Evolutionary conservation across 2,888 invertebrate genomes (phyloP), one percentile per base, ranked within the genome.

Genomic region (Tetranychus piercei): DNA sequence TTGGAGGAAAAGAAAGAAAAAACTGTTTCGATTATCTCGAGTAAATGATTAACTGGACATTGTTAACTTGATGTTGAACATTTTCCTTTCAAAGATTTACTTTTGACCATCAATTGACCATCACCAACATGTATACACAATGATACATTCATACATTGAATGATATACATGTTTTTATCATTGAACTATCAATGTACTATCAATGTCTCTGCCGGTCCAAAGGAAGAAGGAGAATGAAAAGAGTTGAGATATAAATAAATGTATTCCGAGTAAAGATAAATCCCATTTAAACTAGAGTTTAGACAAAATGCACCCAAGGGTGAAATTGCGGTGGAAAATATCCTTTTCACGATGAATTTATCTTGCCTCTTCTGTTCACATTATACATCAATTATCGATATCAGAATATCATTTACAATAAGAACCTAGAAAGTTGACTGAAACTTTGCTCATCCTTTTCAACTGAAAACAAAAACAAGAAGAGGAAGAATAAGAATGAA

Each of bases 291-390:
- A 55, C 55, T 15, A 55, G 55, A 15, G 55, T 55, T 55, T 55
- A 55, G 55, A 55, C 55, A 55, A 55, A 55, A 55, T 55, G 55
- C 55, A 55, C 55, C 55, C 55, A 55, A 55, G 55, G 55, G 55
- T 55, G 55, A 55, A 55, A 55, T 55, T 55, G 55, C 9, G 55
- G 55, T 55, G 55, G 55, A 55, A 15, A 15, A 55, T 55, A 15
- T 34, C 34, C 34, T 34, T 34, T 34, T 34, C 34, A 55, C 9
- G 55, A 55, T 55, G 55, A 55, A 55, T 34, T 34, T 34, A 34
- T 34, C 34, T 34, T 34, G 34, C 34, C 34, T 34, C 34, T 34
- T 34, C 34, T 34, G 34, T 34, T 34, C 34, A 34, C 34, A 34
- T 34, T 34, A 34, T 34, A 34, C 34, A 34, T 34, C 34, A 34